Conservation (phyloP, 2,113 vertebrate species). For the Nettapus auritus region DNA sequence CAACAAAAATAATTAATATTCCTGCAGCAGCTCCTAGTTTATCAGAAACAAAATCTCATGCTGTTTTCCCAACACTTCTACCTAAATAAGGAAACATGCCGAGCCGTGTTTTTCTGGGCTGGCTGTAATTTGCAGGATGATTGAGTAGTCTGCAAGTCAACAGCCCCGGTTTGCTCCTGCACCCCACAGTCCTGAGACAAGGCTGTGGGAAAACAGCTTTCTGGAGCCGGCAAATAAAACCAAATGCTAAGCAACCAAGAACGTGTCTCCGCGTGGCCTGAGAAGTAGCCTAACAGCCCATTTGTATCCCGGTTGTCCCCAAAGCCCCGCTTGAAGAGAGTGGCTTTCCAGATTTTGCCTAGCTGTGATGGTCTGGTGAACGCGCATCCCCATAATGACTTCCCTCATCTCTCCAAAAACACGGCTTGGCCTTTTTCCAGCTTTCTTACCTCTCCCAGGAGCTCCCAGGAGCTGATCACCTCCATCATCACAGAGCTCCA, state of each 20-base stretch:
- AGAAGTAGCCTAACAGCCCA: conserved; percentile 20
- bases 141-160: conserved; percentile 56
- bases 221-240: conserved; percentile 34
- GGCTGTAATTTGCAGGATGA: conserved; percentile 47
- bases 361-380: conserved; percentile 45
- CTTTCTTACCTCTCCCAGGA: not conserved
- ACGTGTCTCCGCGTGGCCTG: not conserved
- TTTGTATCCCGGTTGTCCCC: conserved; percentile 44
- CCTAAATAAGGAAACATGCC: conserved; percentile 59
- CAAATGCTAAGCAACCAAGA: not conserved
- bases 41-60: conserved; percentile 54
- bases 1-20: conserved; percentile 40
- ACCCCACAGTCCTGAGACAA: not conserved
- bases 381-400: not conserved
- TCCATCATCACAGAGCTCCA: not conserved
- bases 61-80: conserved; percentile 50
- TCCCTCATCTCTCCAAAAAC: not conserved
- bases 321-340: not conserved
- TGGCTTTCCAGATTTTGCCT: not conserved
- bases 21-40: conserved; percentile 39
- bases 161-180: conserved; percentile 33
- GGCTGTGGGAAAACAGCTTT: conserved; percentile 61
- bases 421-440: not conserved
- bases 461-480: not conserved
- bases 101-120: conserved; percentile 29